Evolutionary conservation across 1,140 invertebrate species (phyloP).

Genomic region (Diachasmimorpha longicaudata): DNA sequence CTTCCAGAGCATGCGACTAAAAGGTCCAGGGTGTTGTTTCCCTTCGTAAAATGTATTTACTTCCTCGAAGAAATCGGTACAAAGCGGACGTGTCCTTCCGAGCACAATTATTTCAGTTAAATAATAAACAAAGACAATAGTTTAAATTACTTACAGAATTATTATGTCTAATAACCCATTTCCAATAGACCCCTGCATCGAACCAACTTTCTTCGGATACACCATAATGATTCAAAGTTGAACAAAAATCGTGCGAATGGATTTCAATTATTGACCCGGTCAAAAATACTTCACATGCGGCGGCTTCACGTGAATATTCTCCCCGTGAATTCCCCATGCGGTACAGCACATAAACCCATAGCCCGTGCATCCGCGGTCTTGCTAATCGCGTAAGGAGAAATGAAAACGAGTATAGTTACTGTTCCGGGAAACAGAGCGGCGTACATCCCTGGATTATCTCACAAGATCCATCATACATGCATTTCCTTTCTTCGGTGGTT

Average conservation of each 20-base stretch:
- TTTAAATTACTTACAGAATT: too few species aligned
- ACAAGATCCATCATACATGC: not conserved
- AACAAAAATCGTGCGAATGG: not conserved
- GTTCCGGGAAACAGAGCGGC: conserved; percentile 46
- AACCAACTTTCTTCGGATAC: too few species aligned
- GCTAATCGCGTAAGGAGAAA: conserved; percentile 61
- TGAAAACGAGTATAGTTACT: conserved; percentile 53
- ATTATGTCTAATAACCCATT: too few species aligned
- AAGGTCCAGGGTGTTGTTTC: too few species aligned
- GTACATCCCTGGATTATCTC: conserved; percentile 1
- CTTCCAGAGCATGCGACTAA: too few species aligned
- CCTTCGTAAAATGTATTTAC: too few species aligned
- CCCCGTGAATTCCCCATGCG: not conserved
- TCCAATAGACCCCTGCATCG: too few species aligned
- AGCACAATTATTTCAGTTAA: too few species aligned
- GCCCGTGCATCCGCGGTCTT: not conserved
- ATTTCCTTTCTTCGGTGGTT: conserved; percentile 6
- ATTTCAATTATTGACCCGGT: conserved; percentile 9
- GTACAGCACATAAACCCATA: not conserved
- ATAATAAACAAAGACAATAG: too few species aligned
- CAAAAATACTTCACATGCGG: not conserved
- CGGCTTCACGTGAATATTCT: conserved; percentile 13
- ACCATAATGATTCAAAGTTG: conserved; percentile 3
- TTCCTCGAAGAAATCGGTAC: too few species aligned
- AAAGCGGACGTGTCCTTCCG: too few species aligned